phyloP scores from a whole-genome alignment of 2,797 vertebrate species.

The Platyrinchus mystaceus region DNA sequence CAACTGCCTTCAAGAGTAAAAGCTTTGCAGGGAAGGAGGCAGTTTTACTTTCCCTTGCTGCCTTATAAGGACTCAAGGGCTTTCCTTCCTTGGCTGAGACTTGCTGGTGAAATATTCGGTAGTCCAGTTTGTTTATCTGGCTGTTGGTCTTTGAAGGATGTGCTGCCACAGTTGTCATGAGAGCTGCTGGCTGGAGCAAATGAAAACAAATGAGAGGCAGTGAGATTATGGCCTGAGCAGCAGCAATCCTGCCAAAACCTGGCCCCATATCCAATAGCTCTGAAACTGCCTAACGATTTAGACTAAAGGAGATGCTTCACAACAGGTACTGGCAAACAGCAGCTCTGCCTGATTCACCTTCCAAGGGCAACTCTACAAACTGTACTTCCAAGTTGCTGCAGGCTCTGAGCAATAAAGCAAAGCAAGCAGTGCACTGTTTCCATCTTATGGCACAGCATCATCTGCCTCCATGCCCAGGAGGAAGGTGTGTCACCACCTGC shows the following conservation, averaged over 20 bases:
- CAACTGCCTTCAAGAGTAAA: neutral
- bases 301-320: neutral
- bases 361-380: slow-evolving; percentile 4
- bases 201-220: slow-evolving; percentile 59
- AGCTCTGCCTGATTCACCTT: slow-evolving; percentile 4
- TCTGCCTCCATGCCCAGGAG: neutral
- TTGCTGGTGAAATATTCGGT: neutral
- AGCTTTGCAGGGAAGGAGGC: neutral
- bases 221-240: slow-evolving; percentile 18
- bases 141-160: slow-evolving; percentile 49
- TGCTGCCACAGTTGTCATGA: slow-evolving; percentile 47
- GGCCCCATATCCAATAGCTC: neutral
- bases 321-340: neutral
- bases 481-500: neutral
- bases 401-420: neutral
- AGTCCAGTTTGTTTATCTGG: slow-evolving; percentile 37
- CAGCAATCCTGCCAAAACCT: slow-evolving; percentile 25
- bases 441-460: neutral
- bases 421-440: neutral
- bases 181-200: slow-evolving; percentile 18
- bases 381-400: neutral
- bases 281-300: neutral
- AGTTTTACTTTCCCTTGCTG: neutral
- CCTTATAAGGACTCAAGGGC: neutral
- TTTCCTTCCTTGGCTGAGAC: neutral